Base-by-base conservation (phyloP, 64 coral and sea anemone genomes). In the Porites lutea region DNA sequence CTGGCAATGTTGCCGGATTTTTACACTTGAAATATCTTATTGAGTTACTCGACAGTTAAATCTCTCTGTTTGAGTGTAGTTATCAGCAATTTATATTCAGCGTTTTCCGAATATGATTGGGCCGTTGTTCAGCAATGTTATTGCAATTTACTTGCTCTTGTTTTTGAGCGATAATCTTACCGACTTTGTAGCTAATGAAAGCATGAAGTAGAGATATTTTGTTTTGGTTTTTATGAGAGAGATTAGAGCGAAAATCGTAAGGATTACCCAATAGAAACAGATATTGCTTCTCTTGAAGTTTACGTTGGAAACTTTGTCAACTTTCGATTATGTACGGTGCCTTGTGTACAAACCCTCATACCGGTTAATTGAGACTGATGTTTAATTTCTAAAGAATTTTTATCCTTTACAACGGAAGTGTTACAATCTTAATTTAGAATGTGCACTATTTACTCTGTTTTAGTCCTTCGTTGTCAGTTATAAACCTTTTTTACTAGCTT, bases 371-470 rank as follows among this genome's bases (percentile, higher is more conserved):
- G 79, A 82, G 70, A 61, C 77, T 53, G 55, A 60, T 88, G 77
- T 89, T 89, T 94, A 89, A 94, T 94, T 89, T 94, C 88, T 70
- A 88, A 82, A 50, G 92, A 75, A 94, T 93, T 51, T 80, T 68
- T 21, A 79, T 72, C 18, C 67, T 64, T 74, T 62, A 65, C 74
- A 82, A 74, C 87, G 78, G 78, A 89, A 94, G 78, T 89, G 27
- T 77, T 89, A 88, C 15, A 19, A 76, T 53, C 79, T 94, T 48
- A 66, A 37, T 37, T 82, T 94, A 69, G 75, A 75, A 63, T 94
- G 78, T 94, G 78, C 52, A 83, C 53, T 74, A 77, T 15, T 69
- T 74, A 50, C 53, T 45, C 51, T 8, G 65, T 53, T 52, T 14
- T 70, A 89, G 51, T 81, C 5, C 12, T 71, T 71, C 22, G 6